These are phyloP conservation scores for Acleris sparsana DNA, from an alignment of 2,888 invertebrate genomes.

Conservation along the genomic window DNA sequence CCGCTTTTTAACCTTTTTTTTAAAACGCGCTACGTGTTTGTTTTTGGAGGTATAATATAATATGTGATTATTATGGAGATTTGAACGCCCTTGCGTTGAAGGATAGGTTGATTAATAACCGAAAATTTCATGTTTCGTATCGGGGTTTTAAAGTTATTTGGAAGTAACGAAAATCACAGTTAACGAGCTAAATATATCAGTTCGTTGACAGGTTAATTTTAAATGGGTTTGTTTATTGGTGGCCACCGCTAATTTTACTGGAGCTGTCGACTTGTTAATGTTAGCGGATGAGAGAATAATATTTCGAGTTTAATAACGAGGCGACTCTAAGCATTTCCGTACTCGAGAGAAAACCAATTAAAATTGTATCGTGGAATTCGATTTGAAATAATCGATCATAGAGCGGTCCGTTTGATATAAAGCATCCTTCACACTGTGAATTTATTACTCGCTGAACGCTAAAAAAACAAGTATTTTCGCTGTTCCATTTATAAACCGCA, in stretches of 20 bases:
- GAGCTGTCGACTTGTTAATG: conserved; percentile 18
- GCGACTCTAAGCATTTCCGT: conserved; percentile 12
- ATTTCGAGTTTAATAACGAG: conserved; percentile 5
- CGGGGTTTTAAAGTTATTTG: conserved; percentile 19
- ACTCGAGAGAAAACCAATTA: conserved; percentile 9
- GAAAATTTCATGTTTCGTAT: conserved; percentile 32
- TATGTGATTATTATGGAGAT: conserved; percentile 75
- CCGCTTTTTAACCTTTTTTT: conserved; percentile 55
- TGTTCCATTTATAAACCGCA: not conserved
- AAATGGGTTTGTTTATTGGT: conserved; percentile 34
- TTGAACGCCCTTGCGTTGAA: conserved; percentile 60
- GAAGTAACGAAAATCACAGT: conserved; percentile 35
- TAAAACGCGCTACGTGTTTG: conserved; percentile 70
- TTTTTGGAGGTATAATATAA: conserved; percentile 70
- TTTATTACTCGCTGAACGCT: not conserved
- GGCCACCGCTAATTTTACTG: conserved; percentile 21
- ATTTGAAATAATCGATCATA: conserved; percentile 15
- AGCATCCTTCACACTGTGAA: not conserved
- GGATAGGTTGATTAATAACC: conserved; percentile 53
- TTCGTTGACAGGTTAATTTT: conserved; percentile 36
- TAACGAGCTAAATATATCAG: conserved; percentile 37
- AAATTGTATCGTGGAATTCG: conserved; percentile 17
- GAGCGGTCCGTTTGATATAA: conserved; percentile 11
- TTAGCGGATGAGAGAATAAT: conserved; percentile 18
- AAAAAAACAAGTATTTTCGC: conserved; percentile 2